A percentile compares a stretch with the other conserved stretches of the same genome.
Conservation (phyloP, 2,797 vertebrate genomes). For the Nasua narica region DNA sequence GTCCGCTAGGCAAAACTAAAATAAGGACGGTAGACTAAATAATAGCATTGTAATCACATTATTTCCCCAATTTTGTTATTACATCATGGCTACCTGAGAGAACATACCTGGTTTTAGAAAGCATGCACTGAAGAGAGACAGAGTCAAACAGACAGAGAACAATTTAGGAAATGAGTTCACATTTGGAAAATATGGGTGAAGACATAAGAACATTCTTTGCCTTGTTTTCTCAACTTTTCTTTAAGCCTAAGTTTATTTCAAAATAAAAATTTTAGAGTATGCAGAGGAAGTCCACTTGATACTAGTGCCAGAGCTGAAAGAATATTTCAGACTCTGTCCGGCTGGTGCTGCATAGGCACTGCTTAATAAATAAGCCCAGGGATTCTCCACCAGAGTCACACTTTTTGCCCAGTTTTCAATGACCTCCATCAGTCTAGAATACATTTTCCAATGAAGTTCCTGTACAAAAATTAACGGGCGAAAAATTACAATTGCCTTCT, state of each 20-base stretch:
- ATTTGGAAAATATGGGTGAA: neutral
- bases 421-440: neutral
- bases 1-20: neutral
- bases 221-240: neutral
- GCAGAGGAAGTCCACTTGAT: neutral
- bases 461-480: neutral
- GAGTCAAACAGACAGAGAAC: neutral
- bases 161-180: neutral
- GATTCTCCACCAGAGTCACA: neutral
- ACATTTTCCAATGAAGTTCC: conserved; percentile 6
- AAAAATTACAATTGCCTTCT: conserved; percentile 29
- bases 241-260: conserved; percentile 14
- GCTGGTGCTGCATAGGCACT: neutral
- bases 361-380: neutral
- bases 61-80: neutral
- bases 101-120: neutral
- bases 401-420: neutral
- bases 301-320: neutral
- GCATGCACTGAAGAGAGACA: neutral
- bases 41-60: neutral
- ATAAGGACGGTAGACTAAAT: neutral
- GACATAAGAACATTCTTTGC: neutral
- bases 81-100: neutral
- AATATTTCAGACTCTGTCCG: neutral
- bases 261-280: neutral